A percentile compares a stretch with the other conserved stretches of the same genome.
Evolutionary conservation across 2,113 vertebrate species (phyloP).

Genomic region (Ibidorhyncha struthersii): DNA sequence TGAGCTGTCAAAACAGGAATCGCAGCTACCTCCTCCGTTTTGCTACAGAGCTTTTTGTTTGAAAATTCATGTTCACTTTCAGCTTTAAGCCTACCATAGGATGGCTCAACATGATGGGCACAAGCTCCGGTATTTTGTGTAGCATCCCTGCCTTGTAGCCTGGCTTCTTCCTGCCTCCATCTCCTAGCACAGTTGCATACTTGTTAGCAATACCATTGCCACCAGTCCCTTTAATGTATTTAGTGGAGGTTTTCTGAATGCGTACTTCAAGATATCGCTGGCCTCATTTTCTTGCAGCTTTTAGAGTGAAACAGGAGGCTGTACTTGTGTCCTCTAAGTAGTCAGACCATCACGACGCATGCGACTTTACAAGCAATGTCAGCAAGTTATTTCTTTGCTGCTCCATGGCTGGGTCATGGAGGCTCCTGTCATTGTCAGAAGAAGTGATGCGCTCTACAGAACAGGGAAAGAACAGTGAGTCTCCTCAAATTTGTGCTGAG

Average conservation of each 20-base stretch:
- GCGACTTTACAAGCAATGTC: background rate
- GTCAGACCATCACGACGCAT: fast-evolving
- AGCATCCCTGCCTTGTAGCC: background rate
- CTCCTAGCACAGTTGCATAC: background rate
- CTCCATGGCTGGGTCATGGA: background rate
- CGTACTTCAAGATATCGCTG: background rate
- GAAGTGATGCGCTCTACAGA: background rate
- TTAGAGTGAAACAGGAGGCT: background rate
- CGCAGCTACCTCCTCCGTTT: background rate
- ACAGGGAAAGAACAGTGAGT: background rate
- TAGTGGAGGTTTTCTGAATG: background rate
- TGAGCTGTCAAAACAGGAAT: background rate
- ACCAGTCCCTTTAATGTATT: background rate
- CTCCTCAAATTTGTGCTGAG: background rate
- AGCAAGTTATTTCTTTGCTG: conserved; percentile 14
- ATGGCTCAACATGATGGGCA: background rate
- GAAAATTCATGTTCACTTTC: background rate
- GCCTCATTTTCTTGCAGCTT: background rate
- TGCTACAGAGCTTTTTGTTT: background rate
- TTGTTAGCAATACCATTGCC: background rate
- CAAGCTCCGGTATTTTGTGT: background rate
- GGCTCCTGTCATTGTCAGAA: background rate
- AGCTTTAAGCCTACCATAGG: background rate
- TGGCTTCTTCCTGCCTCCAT: background rate
- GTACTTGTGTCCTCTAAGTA: background rate